Conservation (phyloP, 2,113 vertebrate genomes). For the Gasterosteus nipponicus region DNA sequence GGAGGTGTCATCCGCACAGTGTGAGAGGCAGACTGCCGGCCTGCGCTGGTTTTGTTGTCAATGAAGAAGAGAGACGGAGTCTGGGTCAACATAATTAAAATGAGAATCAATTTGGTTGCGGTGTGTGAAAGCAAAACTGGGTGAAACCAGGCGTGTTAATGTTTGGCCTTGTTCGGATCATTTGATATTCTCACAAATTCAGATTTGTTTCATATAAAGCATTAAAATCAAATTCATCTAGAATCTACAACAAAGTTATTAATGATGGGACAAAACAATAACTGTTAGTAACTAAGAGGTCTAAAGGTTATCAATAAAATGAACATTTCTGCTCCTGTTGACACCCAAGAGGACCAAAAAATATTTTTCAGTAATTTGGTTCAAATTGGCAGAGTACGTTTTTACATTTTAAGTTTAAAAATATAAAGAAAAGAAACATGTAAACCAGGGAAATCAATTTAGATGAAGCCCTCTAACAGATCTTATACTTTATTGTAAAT, state of each 20-base stretch:
- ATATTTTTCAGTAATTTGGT: constrained; percentile 1
- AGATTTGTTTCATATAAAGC: background rate
- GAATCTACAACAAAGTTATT: background rate
- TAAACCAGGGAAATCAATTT: background rate
- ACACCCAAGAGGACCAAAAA: background rate
- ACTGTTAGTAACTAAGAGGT: background rate
- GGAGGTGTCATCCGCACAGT: constrained; percentile 74
- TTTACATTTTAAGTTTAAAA: background rate
- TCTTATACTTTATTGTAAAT: background rate
- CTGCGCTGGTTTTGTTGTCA: constrained; percentile 68
- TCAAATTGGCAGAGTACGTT: background rate
- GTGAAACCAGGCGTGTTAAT: constrained; percentile 29
- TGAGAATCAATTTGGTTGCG: constrained; percentile 75
- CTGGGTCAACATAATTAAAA: constrained; percentile 76
- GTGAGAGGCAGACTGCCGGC: constrained; percentile 70
- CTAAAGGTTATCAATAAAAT: background rate
- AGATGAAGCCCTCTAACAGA: background rate
- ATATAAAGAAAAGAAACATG: background rate
- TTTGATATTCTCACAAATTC: background rate
- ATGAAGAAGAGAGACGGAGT: constrained; percentile 68
- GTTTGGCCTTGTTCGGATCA: background rate
- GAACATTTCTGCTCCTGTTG: background rate
- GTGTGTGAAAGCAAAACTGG: constrained; percentile 49
- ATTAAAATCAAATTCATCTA: background rate
- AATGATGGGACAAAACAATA: background rate